Evolutionary conservation across 1,140 invertebrate species (phyloP).

Genomic region (Microvelia longipes): DNA sequence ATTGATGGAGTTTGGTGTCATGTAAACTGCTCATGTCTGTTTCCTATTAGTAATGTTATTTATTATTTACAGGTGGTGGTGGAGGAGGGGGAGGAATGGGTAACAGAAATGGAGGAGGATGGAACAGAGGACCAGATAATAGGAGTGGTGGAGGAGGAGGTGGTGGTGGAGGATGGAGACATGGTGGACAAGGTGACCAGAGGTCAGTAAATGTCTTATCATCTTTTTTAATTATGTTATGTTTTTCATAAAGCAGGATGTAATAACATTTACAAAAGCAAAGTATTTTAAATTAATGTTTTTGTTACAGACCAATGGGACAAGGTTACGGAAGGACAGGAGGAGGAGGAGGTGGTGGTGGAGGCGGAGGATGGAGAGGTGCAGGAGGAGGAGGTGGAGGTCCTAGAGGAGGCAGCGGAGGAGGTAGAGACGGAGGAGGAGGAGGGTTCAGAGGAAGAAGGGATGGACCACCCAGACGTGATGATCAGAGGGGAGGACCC

Average conservation of each 20-base stretch:
- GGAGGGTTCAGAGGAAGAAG: background rate
- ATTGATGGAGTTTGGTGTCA: background rate
- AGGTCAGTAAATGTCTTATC: background rate
- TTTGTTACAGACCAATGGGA: slow-evolving; percentile 4
- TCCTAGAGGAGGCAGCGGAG: background rate
- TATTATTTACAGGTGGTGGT: background rate
- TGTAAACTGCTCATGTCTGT: background rate
- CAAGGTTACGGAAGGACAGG: too few relatives aligned
- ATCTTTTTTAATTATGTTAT: background rate
- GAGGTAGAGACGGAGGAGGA: background rate
- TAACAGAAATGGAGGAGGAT: slow-evolving; percentile 7
- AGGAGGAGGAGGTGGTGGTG: slow-evolving; percentile 8
- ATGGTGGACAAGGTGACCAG: slow-evolving; percentile 12
- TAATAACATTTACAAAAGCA: background rate
- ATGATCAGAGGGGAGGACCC: background rate
- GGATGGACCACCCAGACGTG: background rate
- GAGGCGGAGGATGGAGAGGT: slow-evolving; percentile 6
- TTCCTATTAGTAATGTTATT: background rate
- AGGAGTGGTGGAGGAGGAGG: too few relatives aligned
- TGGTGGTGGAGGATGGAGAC: slow-evolving; percentile 10
- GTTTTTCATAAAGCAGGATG: background rate
- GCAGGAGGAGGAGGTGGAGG: slow-evolving; percentile 1
- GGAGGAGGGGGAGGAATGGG: slow-evolving; percentile 13
- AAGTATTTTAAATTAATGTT: background rate
- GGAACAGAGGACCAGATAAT: slow-evolving; percentile 10